Base-by-base conservation (phyloP, 2,797 vertebrate genomes). In the Gallinago stenura region DNA sequence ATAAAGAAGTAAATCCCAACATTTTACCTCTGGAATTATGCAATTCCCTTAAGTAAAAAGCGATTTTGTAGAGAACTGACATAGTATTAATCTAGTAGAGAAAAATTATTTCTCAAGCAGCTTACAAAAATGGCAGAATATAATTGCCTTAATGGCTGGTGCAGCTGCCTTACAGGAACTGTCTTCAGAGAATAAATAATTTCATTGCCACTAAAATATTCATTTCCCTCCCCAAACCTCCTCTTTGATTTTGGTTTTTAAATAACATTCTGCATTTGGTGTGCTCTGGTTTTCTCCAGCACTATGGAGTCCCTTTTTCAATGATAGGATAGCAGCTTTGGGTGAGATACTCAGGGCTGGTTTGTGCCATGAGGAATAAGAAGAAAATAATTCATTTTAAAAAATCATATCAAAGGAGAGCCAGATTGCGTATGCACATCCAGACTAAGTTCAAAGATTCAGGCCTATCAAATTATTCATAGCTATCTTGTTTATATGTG, bases 131-230 rank as follows among this genome's bases (percentile, higher is more conserved):
- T 43, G 31, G 60, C 18, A 87, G 80, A 87, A 73, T 85, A 57
- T 70, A 92, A 93, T 94, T 96, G 87, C 89, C 45, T 77, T 80
- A 92, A 87, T 92, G 64, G 35, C 53, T 85, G 37, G 12, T 93
- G 57, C 78, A 93, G 70, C 78, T 93, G 89, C 9, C 1, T 92
- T 73, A 53, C 56, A 75, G 78, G 61, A 95, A 48, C 66, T n/a
- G 33, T 62, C 81, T 94, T 80, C 56, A 31, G 89, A 91, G 75
- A 93, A 80, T 71, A 83, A 94, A 83, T 90, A 73, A 87, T 78
- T 89, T 75, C 37, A 43, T 83, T 69, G 46, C 37, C 50, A 83
- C 77, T 96, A 9, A 95, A 96, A 94, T 96, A 92, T 90, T 97
- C 84, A 93, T 82, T 84, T 90, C n/a, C 9, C 17, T 83, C 10